Evolutionary conservation across 2,113 vertebrate genomes (phyloP).

Genomic region (Pao palembangensis): DNA sequence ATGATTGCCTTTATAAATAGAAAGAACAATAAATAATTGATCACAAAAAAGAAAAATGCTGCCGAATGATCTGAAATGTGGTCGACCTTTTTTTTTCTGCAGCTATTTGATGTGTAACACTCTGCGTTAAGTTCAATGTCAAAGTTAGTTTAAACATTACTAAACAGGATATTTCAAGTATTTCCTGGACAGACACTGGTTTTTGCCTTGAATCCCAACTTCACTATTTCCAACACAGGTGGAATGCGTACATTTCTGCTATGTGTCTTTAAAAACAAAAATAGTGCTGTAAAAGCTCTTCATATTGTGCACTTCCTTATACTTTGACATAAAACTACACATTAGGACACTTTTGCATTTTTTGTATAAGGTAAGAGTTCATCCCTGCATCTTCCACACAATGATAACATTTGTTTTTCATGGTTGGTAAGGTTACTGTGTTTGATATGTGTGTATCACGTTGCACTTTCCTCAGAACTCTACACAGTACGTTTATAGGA

Average conservation of each 20-base stretch:
- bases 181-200: too few relatives aligned
- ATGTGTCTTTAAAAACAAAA: slow-evolving; percentile 59
- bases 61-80: not conserved
- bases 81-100: not conserved
- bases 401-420: not conserved
- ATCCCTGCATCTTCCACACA: not conserved
- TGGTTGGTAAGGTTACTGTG: not conserved
- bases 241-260: not conserved
- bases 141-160: not conserved
- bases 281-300: slow-evolving; percentile 51
- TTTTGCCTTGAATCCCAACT: not conserved
- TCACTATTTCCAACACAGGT: too few relatives aligned
- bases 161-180: too few relatives aligned
- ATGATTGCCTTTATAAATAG: too few relatives aligned
- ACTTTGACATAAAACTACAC: slow-evolving; percentile 13
- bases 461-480: not conserved
- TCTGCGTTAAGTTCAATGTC: not conserved
- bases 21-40: too few relatives aligned
- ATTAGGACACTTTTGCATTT: slow-evolving; percentile 6
- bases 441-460: not conserved
- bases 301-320: slow-evolving; percentile 21
- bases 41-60: not conserved
- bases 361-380: slow-evolving; percentile 46
- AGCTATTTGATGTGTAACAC: not conserved
- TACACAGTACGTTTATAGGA: slow-evolving; percentile 38